phyloP scores from a whole-genome alignment of 2,888 invertebrate species.

The Norana najaformis region DNA sequence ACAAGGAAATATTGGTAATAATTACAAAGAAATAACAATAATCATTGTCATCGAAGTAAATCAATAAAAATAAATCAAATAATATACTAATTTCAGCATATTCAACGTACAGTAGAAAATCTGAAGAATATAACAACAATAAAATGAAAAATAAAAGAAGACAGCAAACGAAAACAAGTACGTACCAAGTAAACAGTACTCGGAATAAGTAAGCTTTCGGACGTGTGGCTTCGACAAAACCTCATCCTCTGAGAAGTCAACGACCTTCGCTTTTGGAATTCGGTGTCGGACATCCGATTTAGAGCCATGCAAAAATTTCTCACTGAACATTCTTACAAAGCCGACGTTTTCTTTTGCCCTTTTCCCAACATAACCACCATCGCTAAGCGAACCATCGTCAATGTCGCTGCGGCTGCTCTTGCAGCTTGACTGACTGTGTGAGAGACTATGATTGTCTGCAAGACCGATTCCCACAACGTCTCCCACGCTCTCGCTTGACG shows the following conservation, averaged over 20 bases:
- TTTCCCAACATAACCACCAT: not conserved
- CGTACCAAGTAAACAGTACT: not conserved
- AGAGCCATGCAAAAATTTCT: not conserved
- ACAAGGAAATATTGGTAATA: too few species aligned
- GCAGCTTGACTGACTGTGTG: constrained; percentile 14
- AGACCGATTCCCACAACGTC: not conserved
- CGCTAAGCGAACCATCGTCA: not conserved
- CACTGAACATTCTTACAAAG: constrained; percentile 14
- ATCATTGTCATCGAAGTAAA: too few species aligned
- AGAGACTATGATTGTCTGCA: not conserved
- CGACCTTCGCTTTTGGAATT: not conserved
- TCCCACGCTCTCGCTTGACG: not conserved
- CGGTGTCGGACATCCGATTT: not conserved
- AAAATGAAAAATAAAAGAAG: not conserved
- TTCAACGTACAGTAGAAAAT: not conserved
- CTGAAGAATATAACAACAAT: not conserved
- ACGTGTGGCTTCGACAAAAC: not conserved
- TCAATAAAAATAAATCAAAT: too few species aligned
- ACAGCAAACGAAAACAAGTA: not conserved
- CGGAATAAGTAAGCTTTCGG: constrained; percentile 6
- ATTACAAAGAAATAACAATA: too few species aligned
- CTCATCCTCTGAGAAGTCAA: constrained; percentile 3
- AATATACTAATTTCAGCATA: too few species aligned
- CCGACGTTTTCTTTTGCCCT: not conserved
- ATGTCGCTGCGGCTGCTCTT: not conserved